phyloP scores from a whole-genome alignment of 1,140 invertebrate species.

The Drosophila quadrilineata region DNA sequence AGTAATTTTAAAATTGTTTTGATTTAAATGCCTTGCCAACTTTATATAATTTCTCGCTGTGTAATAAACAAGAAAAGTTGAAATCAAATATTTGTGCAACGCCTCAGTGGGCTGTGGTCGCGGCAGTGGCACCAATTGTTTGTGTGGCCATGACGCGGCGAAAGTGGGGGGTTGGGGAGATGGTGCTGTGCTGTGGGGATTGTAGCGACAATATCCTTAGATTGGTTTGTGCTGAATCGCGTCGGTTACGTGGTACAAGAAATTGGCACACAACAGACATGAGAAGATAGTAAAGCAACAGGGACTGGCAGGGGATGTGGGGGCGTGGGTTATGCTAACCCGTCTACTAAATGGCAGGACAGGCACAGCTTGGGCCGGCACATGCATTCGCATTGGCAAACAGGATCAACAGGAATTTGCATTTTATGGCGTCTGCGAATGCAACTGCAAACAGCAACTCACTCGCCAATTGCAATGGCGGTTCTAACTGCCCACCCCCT shows the following conservation, averaged over 20 bases:
- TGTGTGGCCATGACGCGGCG: too few species aligned
- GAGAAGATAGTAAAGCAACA: conserved; percentile 29
- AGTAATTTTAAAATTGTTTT: too few species aligned
- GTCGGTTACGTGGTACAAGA: conserved; percentile 53
- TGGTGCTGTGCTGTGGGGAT: conserved; percentile 37
- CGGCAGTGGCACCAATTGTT: not conserved
- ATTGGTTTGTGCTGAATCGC: conserved; percentile 68
- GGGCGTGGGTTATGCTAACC: not conserved
- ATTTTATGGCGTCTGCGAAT: conserved; percentile 76
- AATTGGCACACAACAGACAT: conserved; percentile 67
- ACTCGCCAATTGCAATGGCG: conserved; percentile 1
- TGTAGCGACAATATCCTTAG: conserved; percentile 69
- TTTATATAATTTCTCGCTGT: conserved; percentile 13
- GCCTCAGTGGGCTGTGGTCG: conserved; percentile 12
- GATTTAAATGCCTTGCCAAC: too few species aligned
- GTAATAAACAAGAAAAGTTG: conserved; percentile 31
- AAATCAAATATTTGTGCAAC: conserved; percentile 72
- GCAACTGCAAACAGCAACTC: conserved; percentile 37
- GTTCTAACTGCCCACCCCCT: not conserved
- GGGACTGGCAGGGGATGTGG: not conserved
- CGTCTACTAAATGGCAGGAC: conserved; percentile 58
- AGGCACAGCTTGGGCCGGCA: conserved; percentile 49
- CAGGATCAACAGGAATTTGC: conserved; percentile 80
- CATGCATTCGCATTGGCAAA: conserved; percentile 72
- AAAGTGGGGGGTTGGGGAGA: conserved; percentile 1